Evolutionary conservation across 2,888 invertebrate genomes (phyloP), one percentile per base, ranked within the genome.

Genomic region (Hypselothyrea guttata): DNA sequence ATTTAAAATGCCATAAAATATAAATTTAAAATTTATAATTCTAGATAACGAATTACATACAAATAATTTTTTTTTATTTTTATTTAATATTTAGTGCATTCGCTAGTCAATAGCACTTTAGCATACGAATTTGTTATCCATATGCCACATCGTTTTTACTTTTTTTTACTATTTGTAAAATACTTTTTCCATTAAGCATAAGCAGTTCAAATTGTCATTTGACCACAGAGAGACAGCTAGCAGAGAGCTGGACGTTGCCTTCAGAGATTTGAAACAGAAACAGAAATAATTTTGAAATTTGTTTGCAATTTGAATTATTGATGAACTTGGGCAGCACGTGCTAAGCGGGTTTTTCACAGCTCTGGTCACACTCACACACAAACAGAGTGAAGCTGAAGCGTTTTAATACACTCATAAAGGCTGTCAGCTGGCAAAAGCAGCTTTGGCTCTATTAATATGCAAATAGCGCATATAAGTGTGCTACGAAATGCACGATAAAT

Each of bases 381-480:
- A n/a, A n/a, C n/a, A n/a, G 13, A 7, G 18, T 28, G 11, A n/a
- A n/a, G n/a, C n/a, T 11, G 11, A 56, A 31, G 44, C 44, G 65
- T 45, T 53, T 48, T 41, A 45, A 51, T 71, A 49, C 55, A 46
- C 54, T 72, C 48, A 65, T 58, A 76, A 67, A 42, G 35, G 62
- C 34, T 51, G 33, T 38, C 40, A 11, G 40, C 0, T 1, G 8
- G 8, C 4, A 28, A 18, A 37, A 45, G 59, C 15, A 22, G 45
- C 34, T 8, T 46, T 40, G 40, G 70, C 44, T 66, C 81, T 52
- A 79, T 83, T 79, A 82, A 81, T 75, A 82, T 82, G 84, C 69
- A 84, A 82, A 82, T 75, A 71, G 69, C 68, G 69, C 83, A 63
- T 40, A 78, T 68, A 81, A 84, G 83, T 78, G 70, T 82, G 79